Evolutionary conservation across 2,888 invertebrate genomes (phyloP).

Genomic region (Dusona sp.): DNA sequence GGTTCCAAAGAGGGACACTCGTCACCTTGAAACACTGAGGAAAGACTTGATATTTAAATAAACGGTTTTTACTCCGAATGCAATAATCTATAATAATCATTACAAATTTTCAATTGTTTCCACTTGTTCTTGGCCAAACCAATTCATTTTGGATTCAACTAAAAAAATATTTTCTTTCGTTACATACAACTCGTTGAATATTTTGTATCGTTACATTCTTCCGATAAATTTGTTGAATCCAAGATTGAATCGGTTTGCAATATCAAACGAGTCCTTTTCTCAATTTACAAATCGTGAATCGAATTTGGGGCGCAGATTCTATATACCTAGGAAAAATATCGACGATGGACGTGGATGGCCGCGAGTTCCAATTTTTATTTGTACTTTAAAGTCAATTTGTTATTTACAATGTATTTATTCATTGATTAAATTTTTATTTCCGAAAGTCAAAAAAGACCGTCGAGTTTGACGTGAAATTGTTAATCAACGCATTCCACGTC

Average conservation of each 20-base stretch:
- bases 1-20: neutral
- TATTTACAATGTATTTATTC: constrained; percentile 57
- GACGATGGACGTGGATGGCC: constrained; percentile 56
- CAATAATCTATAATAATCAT: neutral
- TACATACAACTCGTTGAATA: neutral
- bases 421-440: constrained; percentile 17
- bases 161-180: neutral
- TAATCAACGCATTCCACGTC: constrained; percentile 47
- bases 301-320: constrained; percentile 34
- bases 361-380: constrained; percentile 20
- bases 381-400: constrained; percentile 57
- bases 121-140: neutral
- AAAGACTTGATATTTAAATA: neutral
- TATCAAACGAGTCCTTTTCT: neutral
- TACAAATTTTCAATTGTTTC: too few species aligned
- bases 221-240: neutral
- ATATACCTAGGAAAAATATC: constrained; percentile 40
- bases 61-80: neutral
- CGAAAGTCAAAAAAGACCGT: constrained; percentile 18
- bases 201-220: neutral
- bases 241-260: neutral
- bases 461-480: neutral
- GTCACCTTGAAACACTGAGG: constrained; percentile 7
- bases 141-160: neutral
- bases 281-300: constrained; percentile 21